These are phyloP conservation scores for Ceraclea dissimilis DNA, from an alignment of 2,888 invertebrate species.

Conservation along the genomic window DNA sequence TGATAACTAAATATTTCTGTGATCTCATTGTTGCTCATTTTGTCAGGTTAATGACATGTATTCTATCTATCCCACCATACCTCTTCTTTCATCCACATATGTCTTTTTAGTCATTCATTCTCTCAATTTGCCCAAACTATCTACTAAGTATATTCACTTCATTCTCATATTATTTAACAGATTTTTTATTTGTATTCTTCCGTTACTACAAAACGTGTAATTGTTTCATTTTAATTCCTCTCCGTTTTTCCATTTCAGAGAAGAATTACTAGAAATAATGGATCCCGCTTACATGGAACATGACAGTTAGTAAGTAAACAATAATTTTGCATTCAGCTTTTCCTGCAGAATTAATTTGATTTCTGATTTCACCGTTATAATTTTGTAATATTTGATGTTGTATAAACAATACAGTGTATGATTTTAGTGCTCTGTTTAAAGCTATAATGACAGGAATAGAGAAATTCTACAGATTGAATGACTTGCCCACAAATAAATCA, in stretches of 20 bases:
- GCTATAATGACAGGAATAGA: constrained; percentile 57
- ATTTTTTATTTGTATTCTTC: not conserved
- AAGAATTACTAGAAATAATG: constrained; percentile 55
- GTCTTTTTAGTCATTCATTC: no score
- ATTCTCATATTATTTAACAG: not conserved
- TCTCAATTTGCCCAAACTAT: no score
- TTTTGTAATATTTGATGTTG: not conserved
- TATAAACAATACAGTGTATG: no score
- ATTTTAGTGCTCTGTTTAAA: constrained; percentile 52
- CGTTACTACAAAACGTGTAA: not conserved
- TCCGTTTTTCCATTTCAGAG: no score
- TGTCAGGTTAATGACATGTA: no score
- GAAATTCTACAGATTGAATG: constrained; percentile 55
- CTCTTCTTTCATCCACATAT: no score
- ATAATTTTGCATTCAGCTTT: not conserved
- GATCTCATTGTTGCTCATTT: no score
- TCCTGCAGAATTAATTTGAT: not conserved
- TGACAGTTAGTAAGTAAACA: constrained; percentile 68
- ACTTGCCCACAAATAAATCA: constrained; percentile 43
- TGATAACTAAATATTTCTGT: constrained; percentile 33
- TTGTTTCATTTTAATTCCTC: not conserved
- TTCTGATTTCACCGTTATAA: constrained; percentile 1
- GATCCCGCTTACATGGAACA: constrained; percentile 65
- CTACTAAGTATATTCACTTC: no score
- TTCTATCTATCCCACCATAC: no score